Conservation (phyloP, 2,113 vertebrate species). For the Antidorcas marsupialis region DNA sequence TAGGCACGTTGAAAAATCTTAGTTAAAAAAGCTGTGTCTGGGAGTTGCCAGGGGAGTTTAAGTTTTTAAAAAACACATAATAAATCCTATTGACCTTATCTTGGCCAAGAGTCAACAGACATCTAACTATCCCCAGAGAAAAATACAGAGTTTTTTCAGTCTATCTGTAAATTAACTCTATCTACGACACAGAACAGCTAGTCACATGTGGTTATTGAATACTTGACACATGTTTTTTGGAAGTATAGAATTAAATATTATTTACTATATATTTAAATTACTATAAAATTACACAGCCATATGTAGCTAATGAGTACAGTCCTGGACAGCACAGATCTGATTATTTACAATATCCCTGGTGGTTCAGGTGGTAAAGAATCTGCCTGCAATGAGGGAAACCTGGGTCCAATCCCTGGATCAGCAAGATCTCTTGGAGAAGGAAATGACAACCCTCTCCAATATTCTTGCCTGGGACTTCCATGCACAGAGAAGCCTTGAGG, state of each 20-base stretch:
- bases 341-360: neutral
- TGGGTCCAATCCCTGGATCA: neutral
- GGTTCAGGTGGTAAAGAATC: neutral
- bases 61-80: neutral
- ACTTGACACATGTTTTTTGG: neutral
- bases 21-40: neutral
- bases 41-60: neutral
- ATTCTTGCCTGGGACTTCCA: neutral
- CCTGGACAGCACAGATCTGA: neutral
- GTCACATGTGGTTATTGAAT: neutral
- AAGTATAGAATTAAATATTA: neutral
- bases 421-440: neutral
- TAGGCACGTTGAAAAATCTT: neutral
- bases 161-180: neutral
- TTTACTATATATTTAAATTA: neutral
- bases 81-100: neutral
- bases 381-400: neutral
- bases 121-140: neutral
- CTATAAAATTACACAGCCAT: neutral
- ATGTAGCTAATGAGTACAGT: neutral
- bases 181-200: neutral
- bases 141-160: neutral
- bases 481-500: neutral
- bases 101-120: neutral
- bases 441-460: neutral